phyloP scores from a whole-genome alignment of 2,888 invertebrate genomes.

The Sympetrum striolatum region DNA sequence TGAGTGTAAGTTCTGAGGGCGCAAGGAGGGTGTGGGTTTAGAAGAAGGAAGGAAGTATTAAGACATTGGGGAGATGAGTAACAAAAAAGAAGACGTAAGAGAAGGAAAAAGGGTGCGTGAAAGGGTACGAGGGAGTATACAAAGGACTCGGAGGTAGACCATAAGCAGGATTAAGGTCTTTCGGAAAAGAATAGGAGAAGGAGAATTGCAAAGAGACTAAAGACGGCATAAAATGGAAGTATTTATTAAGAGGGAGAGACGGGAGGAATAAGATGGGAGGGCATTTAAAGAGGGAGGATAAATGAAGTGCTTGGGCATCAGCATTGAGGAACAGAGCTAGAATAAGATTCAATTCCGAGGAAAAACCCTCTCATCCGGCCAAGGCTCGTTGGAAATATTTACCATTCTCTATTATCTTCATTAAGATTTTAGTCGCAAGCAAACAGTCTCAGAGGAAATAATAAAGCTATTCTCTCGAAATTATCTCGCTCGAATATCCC shows the following conservation, averaged over 20 bases:
- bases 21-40: neutral
- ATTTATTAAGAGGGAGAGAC: neutral
- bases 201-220: conserved; percentile 3
- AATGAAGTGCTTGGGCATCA: neutral
- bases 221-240: neutral
- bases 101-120: neutral
- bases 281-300: neutral
- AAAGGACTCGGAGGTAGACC: neutral
- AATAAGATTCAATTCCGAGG: neutral
- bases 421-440: neutral
- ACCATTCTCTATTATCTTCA: neutral
- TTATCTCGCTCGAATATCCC: no score
- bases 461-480: neutral
- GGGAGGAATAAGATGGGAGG: neutral
- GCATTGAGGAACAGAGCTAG: neutral
- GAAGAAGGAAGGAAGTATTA: neutral
- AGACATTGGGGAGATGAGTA: conserved; percentile 18
- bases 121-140: neutral
- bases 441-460: neutral
- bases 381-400: neutral
- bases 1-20: neutral
- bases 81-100: neutral
- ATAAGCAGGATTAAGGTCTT: neutral
- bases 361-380: neutral
- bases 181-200: neutral